phyloP scores from a whole-genome alignment of 2,888 invertebrate species.

The Eugnorisma glareosa region DNA sequence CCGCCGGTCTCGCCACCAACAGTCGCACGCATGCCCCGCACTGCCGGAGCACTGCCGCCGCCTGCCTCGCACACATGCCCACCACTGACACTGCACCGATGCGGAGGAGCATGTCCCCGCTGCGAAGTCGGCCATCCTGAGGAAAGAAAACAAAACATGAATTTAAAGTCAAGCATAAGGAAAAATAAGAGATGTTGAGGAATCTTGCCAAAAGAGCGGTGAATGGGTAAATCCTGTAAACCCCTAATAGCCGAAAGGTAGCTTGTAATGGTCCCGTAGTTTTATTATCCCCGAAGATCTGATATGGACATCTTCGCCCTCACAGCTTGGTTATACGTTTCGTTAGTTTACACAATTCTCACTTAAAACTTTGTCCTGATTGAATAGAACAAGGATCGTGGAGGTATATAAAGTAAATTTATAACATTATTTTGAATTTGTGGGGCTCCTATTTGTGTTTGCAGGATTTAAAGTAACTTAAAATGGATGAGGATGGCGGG shows the following conservation, averaged over 20 bases:
- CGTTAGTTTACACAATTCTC: neutral
- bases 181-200: neutral
- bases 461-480: too few relatives aligned
- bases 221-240: neutral
- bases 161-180: neutral
- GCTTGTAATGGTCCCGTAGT: neutral
- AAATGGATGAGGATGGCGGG: too few relatives aligned
- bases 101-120: slow-evolving; percentile 98
- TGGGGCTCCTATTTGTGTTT: too few relatives aligned
- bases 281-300: neutral
- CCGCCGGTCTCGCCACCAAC: slow-evolving; percentile 95
- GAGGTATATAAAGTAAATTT: too few relatives aligned
- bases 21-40: slow-evolving; percentile 96
- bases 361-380: too few relatives aligned
- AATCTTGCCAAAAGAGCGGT: neutral
- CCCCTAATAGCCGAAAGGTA: neutral
- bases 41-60: slow-evolving; percentile 96
- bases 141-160: neutral
- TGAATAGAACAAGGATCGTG: too few relatives aligned
- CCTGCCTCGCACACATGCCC: slow-evolving; percentile 97
- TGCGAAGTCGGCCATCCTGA: slow-evolving; percentile 97
- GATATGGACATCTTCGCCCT: neutral
- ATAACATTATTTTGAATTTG: too few relatives aligned
- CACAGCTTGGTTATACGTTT: neutral
- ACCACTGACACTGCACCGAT: slow-evolving; percentile 97